Evolutionary conservation across 2,888 invertebrate species (phyloP).

Genomic region (Osmoderma eremita): DNA sequence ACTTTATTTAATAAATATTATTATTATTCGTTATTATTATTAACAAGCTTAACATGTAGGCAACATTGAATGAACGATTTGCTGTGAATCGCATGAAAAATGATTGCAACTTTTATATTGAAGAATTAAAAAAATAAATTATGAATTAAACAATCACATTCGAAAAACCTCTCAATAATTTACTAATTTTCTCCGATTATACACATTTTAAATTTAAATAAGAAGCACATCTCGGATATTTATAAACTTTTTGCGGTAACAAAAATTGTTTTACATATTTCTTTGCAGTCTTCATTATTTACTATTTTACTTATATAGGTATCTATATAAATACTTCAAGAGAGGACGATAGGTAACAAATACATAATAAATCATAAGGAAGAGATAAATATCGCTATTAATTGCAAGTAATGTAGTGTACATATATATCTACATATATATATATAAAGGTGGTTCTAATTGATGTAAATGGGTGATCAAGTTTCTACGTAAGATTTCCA

Average conservation of each 20-base stretch:
- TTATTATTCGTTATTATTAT: constrained; percentile 43
- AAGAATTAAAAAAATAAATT: not conserved
- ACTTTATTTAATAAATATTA: constrained; percentile 51
- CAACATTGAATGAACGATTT: constrained; percentile 49
- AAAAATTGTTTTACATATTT: constrained; percentile 42
- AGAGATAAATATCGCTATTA: too few species aligned
- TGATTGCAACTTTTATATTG: not conserved
- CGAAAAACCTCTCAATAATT: constrained; percentile 7
- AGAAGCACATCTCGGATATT: constrained; percentile 28
- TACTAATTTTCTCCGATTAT: constrained; percentile 35
- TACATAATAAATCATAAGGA: too few species aligned
- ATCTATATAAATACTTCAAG: constrained; percentile 8
- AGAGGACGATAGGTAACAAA: too few species aligned
- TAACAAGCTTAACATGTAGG: constrained; percentile 56
- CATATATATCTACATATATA: too few species aligned
- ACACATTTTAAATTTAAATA: constrained; percentile 42
- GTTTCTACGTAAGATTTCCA: constrained; percentile 5
- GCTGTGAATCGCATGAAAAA: constrained; percentile 21
- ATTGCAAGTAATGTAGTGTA: too few species aligned
- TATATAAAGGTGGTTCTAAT: too few species aligned
- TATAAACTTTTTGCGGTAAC: constrained; percentile 45
- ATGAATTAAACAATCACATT: too few species aligned
- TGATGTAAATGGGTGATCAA: not conserved
- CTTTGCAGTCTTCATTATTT: constrained; percentile 46
- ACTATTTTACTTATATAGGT: constrained; percentile 43